Evolutionary conservation across 2,888 invertebrate species (phyloP), one percentile per base, ranked within the genome.

Genomic region (Nomada fucata): DNA sequence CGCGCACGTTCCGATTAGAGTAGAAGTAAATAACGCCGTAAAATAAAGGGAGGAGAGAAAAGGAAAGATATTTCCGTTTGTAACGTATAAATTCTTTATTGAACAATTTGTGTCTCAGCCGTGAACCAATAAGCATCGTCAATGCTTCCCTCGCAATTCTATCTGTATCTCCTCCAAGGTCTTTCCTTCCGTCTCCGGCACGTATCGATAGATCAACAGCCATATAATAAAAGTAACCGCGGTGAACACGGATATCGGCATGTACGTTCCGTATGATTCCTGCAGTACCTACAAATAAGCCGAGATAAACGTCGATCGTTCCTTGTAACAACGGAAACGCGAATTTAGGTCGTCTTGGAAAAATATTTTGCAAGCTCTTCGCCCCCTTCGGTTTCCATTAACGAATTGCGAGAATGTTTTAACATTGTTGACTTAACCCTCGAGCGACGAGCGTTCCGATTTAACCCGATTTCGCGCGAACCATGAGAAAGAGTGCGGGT

Each of bases 111-210:
- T n/a, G 42, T 52, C 4, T 10, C 15, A n/a, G 10, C 3, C 18
- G 10, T 2, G 23, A 20, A 5, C 50, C 11, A 3, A n/a, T 20
- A 4, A 13, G 18, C 10, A 29, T 53, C 18, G 20, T 83, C 70
- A 80, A 18, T 69, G 20, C 70, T 88, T 87, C 29, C 86, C 84
- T 65, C 87, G 86, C 61, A 93, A 85, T 69, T 90, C 89, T 75
- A 89, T 86, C 76, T 93, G 91, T 89, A 93, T 92, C 85, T 93
- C 91, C 80, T 93, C 92, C 86, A 93, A 89, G 81, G 91, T 92
- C 82, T 93, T 93, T 69, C 93, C 93, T 79, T 93, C 93, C 20
- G 93, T 93, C 82, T 93, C 93, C 18, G 93, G 93, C 52, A 93
- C 92, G 84, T 90, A 92, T 59, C 91, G 81, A 85, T 92, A 93